These are phyloP conservation scores for Autographa pulchrina DNA, from an alignment of 2,888 invertebrate genomes.

Conservation along the genomic window DNA sequence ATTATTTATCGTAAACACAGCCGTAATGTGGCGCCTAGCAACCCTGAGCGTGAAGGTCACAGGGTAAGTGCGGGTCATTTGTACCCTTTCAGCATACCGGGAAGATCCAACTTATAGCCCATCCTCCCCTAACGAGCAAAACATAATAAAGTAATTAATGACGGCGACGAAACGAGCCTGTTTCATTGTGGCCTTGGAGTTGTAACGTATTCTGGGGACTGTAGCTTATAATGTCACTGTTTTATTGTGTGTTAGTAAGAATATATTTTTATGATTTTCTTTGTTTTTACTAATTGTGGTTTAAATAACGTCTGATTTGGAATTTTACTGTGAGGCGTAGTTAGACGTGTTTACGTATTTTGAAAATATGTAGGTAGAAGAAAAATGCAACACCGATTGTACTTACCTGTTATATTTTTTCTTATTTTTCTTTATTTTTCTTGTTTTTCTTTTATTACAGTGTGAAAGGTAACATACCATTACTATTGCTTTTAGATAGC, in stretches of 20 bases:
- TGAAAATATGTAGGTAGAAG: too few relatives aligned
- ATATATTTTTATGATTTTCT: too few relatives aligned
- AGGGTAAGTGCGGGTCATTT: slow-evolving; percentile 53
- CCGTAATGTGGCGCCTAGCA: not conserved
- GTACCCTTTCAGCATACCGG: slow-evolving; percentile 48
- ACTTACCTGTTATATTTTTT: too few relatives aligned
- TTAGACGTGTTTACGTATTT: too few relatives aligned
- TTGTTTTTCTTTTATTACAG: too few relatives aligned
- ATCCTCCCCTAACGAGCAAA: slow-evolving; percentile 44
- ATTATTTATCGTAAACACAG: not conserved
- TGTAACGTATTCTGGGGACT: not conserved
- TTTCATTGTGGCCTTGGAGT: slow-evolving; percentile 23
- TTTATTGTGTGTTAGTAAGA: not conserved
- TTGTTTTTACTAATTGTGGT: too few relatives aligned
- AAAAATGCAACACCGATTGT: too few relatives aligned
- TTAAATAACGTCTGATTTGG: too few relatives aligned
- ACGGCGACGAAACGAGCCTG: slow-evolving; percentile 15
- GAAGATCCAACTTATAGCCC: slow-evolving; percentile 35
- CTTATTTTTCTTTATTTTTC: too few relatives aligned
- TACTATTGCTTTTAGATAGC: too few relatives aligned
- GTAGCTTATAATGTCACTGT: not conserved
- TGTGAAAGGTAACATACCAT: too few relatives aligned
- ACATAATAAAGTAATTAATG: slow-evolving; percentile 50
- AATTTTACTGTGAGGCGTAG: too few relatives aligned
- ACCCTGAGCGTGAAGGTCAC: slow-evolving; percentile 43